Evolutionary conservation across 1,140 invertebrate species (phyloP).

Genomic region (Aphelinus atriplicis): DNA sequence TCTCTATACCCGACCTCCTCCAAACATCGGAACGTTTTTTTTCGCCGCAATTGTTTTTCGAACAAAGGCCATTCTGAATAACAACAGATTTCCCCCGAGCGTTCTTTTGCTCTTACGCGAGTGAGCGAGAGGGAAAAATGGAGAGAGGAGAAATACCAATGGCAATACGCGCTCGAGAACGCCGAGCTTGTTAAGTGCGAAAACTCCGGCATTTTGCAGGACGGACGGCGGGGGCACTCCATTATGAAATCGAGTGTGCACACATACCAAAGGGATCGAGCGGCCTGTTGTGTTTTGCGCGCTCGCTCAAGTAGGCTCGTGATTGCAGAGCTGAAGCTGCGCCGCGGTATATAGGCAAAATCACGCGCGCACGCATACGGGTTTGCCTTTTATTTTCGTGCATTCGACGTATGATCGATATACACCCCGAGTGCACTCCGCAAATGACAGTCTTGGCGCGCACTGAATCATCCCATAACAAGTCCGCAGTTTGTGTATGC

Average conservation of each 20-base stretch:
- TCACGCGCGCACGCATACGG: background rate
- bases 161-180: background rate
- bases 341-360: background rate
- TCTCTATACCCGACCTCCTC: too few relatives aligned
- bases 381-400: constrained; percentile 15
- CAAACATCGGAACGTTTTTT: too few relatives aligned
- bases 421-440: constrained; percentile 1
- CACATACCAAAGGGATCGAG: background rate
- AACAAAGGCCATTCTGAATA: too few relatives aligned
- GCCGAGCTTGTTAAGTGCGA: constrained; percentile 21
- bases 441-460: constrained; percentile 10
- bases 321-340: background rate
- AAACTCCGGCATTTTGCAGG: constrained; percentile 17
- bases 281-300: constrained; percentile 13
- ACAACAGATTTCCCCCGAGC: too few relatives aligned
- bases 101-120: constrained; percentile 34
- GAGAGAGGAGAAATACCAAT: constrained; percentile 6
- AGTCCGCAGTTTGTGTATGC: too few relatives aligned
- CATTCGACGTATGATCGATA: constrained; percentile 2
- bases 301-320: constrained; percentile 15
- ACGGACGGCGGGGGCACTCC: background rate
- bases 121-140: background rate
- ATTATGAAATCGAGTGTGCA: constrained; percentile 25
- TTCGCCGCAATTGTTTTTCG: too few relatives aligned
- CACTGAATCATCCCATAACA: too few relatives aligned